Base-by-base conservation (phyloP, 1,140 invertebrate genomes). In the Ooceraea biroi region DNA sequence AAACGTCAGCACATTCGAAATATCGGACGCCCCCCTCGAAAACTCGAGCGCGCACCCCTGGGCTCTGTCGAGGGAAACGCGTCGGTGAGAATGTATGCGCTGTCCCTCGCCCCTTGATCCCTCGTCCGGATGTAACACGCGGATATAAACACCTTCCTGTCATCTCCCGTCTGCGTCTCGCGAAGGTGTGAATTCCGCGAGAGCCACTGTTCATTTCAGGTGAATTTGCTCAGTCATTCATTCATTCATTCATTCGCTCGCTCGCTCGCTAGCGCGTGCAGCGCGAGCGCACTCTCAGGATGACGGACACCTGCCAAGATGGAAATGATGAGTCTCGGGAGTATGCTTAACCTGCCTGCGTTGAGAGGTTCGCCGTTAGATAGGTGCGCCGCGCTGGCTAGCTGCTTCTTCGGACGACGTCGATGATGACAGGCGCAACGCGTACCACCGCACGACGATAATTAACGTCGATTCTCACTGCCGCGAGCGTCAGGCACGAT, bases 1-100 rank as follows among this genome's bases (percentile, higher is more conserved):
- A 88, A 89, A 89, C 86, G 86, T 90, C 89, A 90, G 86, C 89
- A 80, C 25, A 74, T 87, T 50, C 46, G n/a, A 89, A 85, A 87
- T 73, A 85, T 73, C 72, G 19, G 52, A 46, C 7, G 14, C 27
- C 61, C 30, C n/a, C 30, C 25, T 69, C 2, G 72, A 19, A 52
- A 74, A 27, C 36, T 61, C 72, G 57, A 52, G 25, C 22, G 55
- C 14, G 11, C 17, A 8, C n/a, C 36, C 65, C 25, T 52, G 7
- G 12, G 17, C 41, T 30, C n/a, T n/a, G 0, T n/a, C 10, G 27
- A 27, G 22, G 17, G 4, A 30, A 46, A 27, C 25, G 8, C 25
- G n/a, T 74, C 11, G 7, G 57, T 66, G 61, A 41, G n/a, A 65
- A 19, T 50, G 22, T 12, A 66, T 22, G 30, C 74, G 30, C 30